These are phyloP conservation scores for Lordiphosa stackelbergi DNA, from an alignment of 1,140 invertebrate genomes.

Conservation along the genomic window DNA sequence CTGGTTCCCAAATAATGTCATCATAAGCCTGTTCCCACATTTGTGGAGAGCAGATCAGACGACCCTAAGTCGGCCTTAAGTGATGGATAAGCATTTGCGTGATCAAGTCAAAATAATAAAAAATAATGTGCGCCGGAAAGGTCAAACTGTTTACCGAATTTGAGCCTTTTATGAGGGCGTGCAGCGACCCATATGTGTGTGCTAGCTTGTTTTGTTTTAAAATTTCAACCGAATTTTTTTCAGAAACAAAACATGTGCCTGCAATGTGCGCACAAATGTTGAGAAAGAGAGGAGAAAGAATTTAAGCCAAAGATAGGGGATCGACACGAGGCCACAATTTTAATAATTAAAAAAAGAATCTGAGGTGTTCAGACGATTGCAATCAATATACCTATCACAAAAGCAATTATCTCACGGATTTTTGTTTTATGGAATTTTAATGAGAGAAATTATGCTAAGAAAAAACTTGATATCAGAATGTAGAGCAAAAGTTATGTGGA, in stretches of 20 bases:
- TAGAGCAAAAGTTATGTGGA: conserved; percentile 3
- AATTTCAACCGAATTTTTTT: conserved; percentile 10
- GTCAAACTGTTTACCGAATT: conserved; percentile 41
- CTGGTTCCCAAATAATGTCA: conserved; percentile 47
- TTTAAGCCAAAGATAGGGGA: conserved; percentile 5
- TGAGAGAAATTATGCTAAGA: conserved; percentile 34
- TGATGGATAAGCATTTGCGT: conserved; percentile 44
- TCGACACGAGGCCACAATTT: conserved; percentile 1
- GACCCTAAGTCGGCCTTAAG: conserved; percentile 21
- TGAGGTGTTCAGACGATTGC: conserved; percentile 18
- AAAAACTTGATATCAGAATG: neutral
- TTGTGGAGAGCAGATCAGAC: conserved; percentile 11
- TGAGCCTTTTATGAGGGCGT: conserved; percentile 46
- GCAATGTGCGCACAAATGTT: conserved; percentile 40
- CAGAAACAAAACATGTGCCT: conserved; percentile 43
- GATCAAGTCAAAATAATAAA: conserved; percentile 55
- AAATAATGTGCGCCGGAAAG: conserved; percentile 37
- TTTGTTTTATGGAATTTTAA: conserved; percentile 43
- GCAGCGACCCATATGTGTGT: conserved; percentile 17
- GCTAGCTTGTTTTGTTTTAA: conserved; percentile 35
- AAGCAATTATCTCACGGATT: conserved; percentile 29
- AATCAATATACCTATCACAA: conserved; percentile 24
- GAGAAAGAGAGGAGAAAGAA: conserved; percentile 1
- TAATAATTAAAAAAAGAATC: neutral
- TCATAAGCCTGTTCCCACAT: conserved; percentile 47